Evolutionary conservation across 2,888 invertebrate species (phyloP).

Genomic region (Sesia apiformis): DNA sequence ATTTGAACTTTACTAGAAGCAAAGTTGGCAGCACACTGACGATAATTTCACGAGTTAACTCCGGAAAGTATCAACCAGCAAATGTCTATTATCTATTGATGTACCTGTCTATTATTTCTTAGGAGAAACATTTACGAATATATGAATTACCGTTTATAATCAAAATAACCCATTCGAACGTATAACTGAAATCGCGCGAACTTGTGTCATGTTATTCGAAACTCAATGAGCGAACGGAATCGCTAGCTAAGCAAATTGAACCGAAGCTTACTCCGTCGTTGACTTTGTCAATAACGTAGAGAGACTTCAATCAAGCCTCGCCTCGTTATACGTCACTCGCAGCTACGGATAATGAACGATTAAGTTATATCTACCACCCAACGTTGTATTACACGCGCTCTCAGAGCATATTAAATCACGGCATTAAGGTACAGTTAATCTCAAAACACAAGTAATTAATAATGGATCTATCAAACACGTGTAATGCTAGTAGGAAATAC

Average conservation of each 20-base stretch:
- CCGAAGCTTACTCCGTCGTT: slow-evolving; percentile 4
- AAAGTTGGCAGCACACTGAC: no score
- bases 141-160: no score
- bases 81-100: no score
- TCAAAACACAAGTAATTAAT: background rate
- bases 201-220: background rate
- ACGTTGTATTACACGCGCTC: slow-evolving; percentile 1
- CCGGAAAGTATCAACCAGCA: no score
- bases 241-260: slow-evolving; percentile 3
- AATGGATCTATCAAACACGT: background rate
- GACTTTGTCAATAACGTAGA: slow-evolving; percentile 15
- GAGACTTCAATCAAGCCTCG: slow-evolving; percentile 23
- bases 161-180: no score
- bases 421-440: background rate
- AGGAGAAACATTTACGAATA: no score
- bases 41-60: no score
- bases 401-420: slow-evolving; percentile 6
- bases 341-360: slow-evolving; percentile 14
- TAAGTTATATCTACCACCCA: slow-evolving; percentile 10
- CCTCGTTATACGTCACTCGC: slow-evolving; percentile 12
- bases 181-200: slow-evolving; percentile 3
- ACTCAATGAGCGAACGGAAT: slow-evolving; percentile 1
- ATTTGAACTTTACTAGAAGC: no score
- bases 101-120: no score
- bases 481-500: background rate